Conservation (phyloP, 30 jellyfish, hydroid and myxozoan species). For the Aurelia aurita complex sp. Pacific region DNA sequence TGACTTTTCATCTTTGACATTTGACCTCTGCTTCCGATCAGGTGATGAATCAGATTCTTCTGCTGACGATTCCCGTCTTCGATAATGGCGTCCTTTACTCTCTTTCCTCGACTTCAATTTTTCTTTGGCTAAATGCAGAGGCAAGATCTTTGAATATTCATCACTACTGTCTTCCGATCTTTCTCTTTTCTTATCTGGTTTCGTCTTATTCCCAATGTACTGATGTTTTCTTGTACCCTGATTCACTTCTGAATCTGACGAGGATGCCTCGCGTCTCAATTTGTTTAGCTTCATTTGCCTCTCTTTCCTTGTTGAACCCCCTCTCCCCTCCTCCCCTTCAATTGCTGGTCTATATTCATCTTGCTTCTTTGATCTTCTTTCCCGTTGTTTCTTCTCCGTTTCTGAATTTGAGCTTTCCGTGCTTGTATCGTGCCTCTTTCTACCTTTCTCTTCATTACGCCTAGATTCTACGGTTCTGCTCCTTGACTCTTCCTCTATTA, state of each 20-base stretch:
- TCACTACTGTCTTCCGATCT: slow-evolving; percentile 2
- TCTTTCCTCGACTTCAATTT: not conserved
- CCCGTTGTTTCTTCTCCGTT: not conserved
- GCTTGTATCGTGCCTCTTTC: no score
- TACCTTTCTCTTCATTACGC: no score
- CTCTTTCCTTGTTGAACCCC: not conserved
- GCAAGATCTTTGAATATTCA: no score
- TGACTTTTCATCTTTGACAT: not conserved
- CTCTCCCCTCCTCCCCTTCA: not conserved
- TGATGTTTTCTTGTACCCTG: no score
- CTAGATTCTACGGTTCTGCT: no score
- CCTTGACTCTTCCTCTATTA: no score
- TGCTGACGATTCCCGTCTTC: not conserved
- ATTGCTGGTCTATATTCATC: not conserved
- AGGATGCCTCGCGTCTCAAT: not conserved
- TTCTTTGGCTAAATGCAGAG: not conserved
- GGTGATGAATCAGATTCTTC: not conserved
- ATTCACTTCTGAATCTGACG: no score
- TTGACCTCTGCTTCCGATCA: not conserved
- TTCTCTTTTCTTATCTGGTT: not conserved
- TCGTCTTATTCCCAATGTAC: no score
- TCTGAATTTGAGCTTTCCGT: not conserved
- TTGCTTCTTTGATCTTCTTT: not conserved
- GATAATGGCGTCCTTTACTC: not conserved
- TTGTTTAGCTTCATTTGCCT: not conserved